These are phyloP conservation scores for Nyctereutes procyonoides DNA, from an alignment of 2,113 vertebrate genomes.

Conservation along the genomic window DNA sequence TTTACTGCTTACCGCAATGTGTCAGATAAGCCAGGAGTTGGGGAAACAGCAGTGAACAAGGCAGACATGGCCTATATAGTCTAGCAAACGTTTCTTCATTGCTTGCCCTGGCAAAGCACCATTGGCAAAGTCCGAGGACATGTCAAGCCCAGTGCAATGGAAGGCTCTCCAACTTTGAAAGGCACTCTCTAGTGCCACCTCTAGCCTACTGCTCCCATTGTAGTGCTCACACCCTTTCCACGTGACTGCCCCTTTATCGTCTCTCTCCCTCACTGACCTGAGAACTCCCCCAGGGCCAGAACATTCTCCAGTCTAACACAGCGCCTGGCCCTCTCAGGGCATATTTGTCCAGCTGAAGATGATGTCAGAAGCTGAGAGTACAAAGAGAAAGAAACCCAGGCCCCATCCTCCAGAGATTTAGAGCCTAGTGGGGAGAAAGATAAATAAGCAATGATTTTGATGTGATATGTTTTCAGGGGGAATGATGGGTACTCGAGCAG, in stretches of 20 bases:
- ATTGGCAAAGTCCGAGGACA: not conserved
- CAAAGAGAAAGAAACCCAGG: not conserved
- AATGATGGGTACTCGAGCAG: rapidly evolving
- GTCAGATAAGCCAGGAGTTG: not conserved
- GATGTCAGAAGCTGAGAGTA: not conserved
- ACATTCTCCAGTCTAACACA: not conserved
- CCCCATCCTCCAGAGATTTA: not conserved
- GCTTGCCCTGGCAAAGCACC: not conserved
- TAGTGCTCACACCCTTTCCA: rapidly evolving
- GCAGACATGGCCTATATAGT: not conserved
- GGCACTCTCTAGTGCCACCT: not conserved
- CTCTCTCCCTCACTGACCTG: not conserved
- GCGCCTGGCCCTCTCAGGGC: not conserved
- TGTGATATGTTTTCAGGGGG: not conserved
- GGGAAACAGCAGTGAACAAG: not conserved
- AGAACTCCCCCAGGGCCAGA: not conserved
- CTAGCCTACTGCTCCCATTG: not conserved
- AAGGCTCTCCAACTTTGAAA: not conserved
- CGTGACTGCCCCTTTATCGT: not conserved
- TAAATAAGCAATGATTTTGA: not conserved
- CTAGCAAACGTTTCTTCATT: not conserved
- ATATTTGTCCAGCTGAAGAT: rapidly evolving
- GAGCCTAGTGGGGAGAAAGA: not conserved
- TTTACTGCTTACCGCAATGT: not conserved
- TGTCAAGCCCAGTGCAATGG: rapidly evolving